Base-by-base conservation (phyloP, 2,888 invertebrate genomes). In the Tenthredo mesomela region DNA sequence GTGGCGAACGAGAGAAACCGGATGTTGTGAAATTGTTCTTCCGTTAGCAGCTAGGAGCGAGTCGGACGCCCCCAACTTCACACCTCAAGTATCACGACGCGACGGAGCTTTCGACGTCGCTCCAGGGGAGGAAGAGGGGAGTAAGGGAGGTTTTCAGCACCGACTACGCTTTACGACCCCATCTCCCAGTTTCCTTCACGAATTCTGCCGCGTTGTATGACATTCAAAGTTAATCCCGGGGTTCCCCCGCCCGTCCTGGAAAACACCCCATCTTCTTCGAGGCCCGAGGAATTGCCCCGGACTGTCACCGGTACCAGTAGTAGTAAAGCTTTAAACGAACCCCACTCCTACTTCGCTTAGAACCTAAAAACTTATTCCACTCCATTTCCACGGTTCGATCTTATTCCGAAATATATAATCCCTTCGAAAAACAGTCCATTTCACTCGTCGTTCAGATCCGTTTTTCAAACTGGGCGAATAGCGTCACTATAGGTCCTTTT, bases 21-120 rank as follows among this genome's bases (percentile, higher is more conserved):
- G 88, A 90, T 90, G 90, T 90, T 90, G 90, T 89, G 89, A 90
- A 91, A 91, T 91, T 91, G 91, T 90, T 91, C 90, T 90, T 90
- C 89, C 88, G 90, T 89, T 89, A 90, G 88, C 89, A 90, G 77
- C 77, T 61, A 61, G 58, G 25, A 58, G 61, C 61, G 61, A 90
- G 89, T 90, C 90, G 89, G 89, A 89, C 87, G 89, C 89, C 89
- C 89, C 88, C 88, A 90, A 91, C 89, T 91, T 91, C 90, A 90
- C 91, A 90, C 91, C 90, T 90, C 90, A 89, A 90, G 90, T 90
- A 91, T 90, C 89, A 90, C 86, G 87, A 88, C 67, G 61, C 21
- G 58, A 54, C 73, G 25, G 82, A 82, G 65, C 82, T 82, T 67
- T 82, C 82, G 82, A 80, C 54, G 37, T 29, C n/a, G 73, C 12